Evolutionary conservation across 1,140 invertebrate genomes (phyloP).

Genomic region (Brachystomella parvula): DNA sequence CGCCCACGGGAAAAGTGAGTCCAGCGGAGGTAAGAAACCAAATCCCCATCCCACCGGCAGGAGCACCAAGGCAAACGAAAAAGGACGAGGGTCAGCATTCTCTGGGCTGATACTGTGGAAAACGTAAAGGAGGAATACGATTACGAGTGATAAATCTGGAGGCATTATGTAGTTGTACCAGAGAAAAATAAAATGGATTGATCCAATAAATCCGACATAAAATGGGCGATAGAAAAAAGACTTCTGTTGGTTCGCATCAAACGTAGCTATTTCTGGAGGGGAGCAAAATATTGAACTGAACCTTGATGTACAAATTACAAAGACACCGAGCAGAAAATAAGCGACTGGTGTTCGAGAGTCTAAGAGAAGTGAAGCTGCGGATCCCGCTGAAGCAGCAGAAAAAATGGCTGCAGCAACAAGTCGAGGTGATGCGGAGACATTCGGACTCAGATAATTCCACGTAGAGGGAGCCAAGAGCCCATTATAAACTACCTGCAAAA

Average conservation of each 20-base stretch:
- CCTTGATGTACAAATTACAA: constrained; percentile 24
- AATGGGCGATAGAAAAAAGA: constrained; percentile 20
- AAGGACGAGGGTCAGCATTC: background rate
- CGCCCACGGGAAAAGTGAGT: constrained; percentile 29
- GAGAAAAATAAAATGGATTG: background rate
- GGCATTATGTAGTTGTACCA: background rate
- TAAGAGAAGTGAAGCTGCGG: background rate
- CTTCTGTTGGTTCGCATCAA: constrained; percentile 25
- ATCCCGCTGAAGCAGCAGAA: background rate
- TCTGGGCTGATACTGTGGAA: background rate
- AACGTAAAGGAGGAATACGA: background rate
- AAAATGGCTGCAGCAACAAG: constrained; percentile 12
- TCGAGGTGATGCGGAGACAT: constrained; percentile 14
- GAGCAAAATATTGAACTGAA: constrained; percentile 28
- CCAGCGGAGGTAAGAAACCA: constrained; percentile 30
- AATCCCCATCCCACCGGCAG: constrained; percentile 28
- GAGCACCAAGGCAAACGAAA: constrained; percentile 8
- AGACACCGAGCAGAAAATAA: constrained; percentile 20
- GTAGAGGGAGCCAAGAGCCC: constrained; percentile 26
- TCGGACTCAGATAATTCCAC: constrained; percentile 30
- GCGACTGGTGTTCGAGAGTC: constrained; percentile 11
- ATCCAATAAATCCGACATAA: constrained; percentile 16
- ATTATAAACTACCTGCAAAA: constrained; percentile 21
- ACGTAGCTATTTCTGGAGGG: constrained; percentile 29
- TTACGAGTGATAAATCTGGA: background rate